Conservation (phyloP, 2,888 invertebrate species). For the Nymphalis c-album region DNA sequence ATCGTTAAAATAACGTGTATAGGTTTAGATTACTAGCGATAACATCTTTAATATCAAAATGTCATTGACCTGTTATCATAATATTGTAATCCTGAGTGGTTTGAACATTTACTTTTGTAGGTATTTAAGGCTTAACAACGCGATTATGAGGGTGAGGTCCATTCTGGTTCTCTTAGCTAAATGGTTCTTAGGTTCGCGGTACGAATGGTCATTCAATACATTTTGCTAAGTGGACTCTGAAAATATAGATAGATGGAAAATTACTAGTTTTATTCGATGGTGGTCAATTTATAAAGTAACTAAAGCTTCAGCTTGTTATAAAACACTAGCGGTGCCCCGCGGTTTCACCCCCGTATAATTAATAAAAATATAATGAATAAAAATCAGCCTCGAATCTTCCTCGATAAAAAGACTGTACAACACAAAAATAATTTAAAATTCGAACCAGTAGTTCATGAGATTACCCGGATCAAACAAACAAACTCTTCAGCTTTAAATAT, state of each 20-base stretch:
- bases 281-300: no score
- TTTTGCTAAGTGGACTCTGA: slow-evolving; percentile 7
- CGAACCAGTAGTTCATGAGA: no score
- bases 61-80: slow-evolving; percentile 11
- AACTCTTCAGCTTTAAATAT: no score
- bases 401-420: no score
- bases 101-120: slow-evolving; percentile 13
- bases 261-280: background rate
- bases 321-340: no score
- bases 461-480: no score
- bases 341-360: no score
- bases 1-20: background rate
- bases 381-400: no score
- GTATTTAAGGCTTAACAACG: slow-evolving; percentile 11
- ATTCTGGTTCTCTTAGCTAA: slow-evolving; percentile 30
- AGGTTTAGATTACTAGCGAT: background rate
- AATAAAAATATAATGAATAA: no score
- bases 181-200: slow-evolving; percentile 18
- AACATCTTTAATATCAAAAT: background rate
- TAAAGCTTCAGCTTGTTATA: no score
- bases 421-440: no score
- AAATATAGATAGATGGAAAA: background rate
- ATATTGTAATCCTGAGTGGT: slow-evolving; percentile 18
- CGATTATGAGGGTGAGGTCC: slow-evolving; percentile 11
- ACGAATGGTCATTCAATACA: slow-evolving; percentile 4